Conservation (phyloP, 2,113 vertebrate genomes). For the Nesoenas mayeri region DNA sequence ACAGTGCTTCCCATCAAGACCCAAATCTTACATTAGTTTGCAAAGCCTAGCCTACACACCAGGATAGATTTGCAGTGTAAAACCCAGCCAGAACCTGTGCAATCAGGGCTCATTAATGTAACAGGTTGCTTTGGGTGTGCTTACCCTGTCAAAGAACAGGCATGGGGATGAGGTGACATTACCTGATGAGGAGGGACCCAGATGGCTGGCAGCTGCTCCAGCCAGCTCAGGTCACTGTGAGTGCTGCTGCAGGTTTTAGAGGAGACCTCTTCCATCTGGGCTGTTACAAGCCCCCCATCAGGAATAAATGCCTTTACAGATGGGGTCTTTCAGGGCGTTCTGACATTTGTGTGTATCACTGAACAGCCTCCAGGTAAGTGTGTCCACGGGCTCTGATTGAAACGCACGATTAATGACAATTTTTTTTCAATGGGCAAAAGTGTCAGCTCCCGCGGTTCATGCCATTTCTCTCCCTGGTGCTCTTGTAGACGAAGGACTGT, state of each 20-base stretch:
- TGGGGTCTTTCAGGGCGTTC: not conserved
- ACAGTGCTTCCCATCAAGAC: not conserved
- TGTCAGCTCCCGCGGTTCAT: not conserved
- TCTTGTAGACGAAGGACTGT: conserved; percentile 89
- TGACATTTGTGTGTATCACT: not conserved
- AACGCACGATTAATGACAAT: not conserved
- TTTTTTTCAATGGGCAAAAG: not conserved
- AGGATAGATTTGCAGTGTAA: not conserved
- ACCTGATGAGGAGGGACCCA: not conserved
- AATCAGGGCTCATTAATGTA: not conserved
- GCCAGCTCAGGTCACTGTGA: not conserved
- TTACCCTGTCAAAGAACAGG: not conserved
- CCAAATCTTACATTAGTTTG: not conserved
- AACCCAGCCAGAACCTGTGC: not conserved
- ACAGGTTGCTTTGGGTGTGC: not conserved
- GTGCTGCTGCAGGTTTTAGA: not conserved
- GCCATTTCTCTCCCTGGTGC: not conserved
- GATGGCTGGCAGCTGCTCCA: not conserved
- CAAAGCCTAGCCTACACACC: not conserved
- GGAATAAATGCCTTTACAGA: not conserved
- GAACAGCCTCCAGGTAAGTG: not conserved
- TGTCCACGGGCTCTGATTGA: not conserved
- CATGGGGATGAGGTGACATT: not conserved
- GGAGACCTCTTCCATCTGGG: not conserved
- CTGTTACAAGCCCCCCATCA: not conserved